phyloP scores from a whole-genome alignment of 1,140 invertebrate genomes.

The Lordiphosa collinella region DNA sequence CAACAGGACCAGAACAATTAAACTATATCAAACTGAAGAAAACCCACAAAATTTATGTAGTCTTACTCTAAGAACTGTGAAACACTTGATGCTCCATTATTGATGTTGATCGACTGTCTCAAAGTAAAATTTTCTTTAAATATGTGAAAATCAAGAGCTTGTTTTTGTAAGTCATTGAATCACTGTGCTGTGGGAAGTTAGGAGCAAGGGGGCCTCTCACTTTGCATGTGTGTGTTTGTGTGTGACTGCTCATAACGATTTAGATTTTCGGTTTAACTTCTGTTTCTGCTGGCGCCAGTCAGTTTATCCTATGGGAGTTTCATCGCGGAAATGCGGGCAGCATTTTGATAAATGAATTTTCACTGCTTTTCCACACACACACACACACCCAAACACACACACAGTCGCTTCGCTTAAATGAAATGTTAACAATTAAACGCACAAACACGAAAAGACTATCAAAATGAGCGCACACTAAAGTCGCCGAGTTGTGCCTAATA shows the following conservation, averaged over 20 bases:
- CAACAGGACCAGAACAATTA: too few species aligned
- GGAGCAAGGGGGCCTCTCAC: background rate
- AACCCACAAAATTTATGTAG: too few species aligned
- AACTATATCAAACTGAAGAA: too few species aligned
- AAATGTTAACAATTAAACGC: slow-evolving; percentile 77
- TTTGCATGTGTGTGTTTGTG: slow-evolving; percentile 17
- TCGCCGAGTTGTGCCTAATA: slow-evolving; percentile 33
- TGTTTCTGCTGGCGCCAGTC: slow-evolving; percentile 66
- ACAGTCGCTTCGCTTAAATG: slow-evolving; percentile 52
- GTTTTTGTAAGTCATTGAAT: background rate
- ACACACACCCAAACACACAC: background rate
- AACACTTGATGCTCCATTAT: too few species aligned
- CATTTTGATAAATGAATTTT: slow-evolving; percentile 74
- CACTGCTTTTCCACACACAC: slow-evolving; percentile 13
- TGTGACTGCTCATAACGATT: slow-evolving; percentile 57
- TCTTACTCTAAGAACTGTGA: too few species aligned
- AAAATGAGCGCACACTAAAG: slow-evolving; percentile 44
- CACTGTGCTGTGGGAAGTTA: slow-evolving; percentile 18
- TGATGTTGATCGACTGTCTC: too few species aligned
- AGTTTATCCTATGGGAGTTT: slow-evolving; percentile 49
- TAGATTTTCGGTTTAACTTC: slow-evolving; percentile 66
- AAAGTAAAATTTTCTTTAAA: too few species aligned
- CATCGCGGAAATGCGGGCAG: slow-evolving; percentile 68
- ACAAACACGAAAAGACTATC: slow-evolving; percentile 72
- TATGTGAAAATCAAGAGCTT: too few species aligned